These are phyloP conservation scores for Nasonia giraulti DNA, from an alignment of 1,140 invertebrate species.

Conservation along the genomic window DNA sequence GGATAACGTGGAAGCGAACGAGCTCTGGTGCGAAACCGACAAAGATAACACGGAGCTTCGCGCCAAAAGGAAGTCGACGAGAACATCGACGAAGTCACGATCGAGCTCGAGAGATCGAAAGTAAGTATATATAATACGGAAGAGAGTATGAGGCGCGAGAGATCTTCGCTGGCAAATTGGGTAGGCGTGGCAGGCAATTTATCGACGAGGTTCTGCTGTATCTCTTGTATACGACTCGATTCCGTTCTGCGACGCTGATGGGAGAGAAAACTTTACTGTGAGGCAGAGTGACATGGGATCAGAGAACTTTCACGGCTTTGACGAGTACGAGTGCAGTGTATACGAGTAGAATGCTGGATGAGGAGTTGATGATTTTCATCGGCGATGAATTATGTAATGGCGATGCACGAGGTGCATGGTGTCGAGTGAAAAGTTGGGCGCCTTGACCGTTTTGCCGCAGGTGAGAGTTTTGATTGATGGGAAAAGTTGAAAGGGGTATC, in stretches of 20 bases:
- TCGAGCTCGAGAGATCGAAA: conserved; percentile 31
- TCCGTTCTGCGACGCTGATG: background rate
- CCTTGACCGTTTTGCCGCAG: background rate
- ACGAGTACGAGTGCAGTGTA: background rate
- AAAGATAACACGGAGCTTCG: background rate
- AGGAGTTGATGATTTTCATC: background rate
- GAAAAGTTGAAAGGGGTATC: background rate
- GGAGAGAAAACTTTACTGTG: background rate
- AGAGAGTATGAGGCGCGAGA: background rate
- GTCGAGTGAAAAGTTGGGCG: background rate
- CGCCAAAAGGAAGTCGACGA: background rate
- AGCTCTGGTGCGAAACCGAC: background rate
- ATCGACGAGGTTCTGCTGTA: conserved; percentile 15
- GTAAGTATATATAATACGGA: conserved; percentile 19
- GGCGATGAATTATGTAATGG: no score
- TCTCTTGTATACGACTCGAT: background rate
- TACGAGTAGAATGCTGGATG: background rate
- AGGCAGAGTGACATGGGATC: conserved; percentile 11
- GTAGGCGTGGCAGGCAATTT: conserved; percentile 34
- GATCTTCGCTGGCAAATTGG: conserved; percentile 15
- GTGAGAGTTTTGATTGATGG: background rate
- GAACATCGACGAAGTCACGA: background rate
- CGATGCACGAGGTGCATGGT: background rate
- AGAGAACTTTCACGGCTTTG: background rate
- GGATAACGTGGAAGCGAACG: background rate